A percentile compares a stretch with the other conserved stretches of the same genome.
phyloP scores from a whole-genome alignment of 2,797 vertebrate genomes.

The Euphonia xanthogaster region DNA sequence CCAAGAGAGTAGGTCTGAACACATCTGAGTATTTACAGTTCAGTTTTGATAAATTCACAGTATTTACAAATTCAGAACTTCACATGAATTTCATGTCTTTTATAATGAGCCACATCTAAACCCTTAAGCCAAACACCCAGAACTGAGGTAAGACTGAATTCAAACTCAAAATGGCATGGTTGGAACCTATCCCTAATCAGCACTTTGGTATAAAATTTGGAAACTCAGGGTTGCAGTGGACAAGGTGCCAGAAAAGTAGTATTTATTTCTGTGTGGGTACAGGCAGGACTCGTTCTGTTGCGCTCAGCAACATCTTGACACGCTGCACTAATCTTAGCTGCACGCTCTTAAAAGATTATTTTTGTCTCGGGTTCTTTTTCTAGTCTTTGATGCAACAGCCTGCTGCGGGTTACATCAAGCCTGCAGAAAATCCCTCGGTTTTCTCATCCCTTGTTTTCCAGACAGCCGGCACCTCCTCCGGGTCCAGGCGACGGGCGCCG shows the following conservation, averaged over 20 bases:
- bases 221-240: neutral
- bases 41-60: neutral
- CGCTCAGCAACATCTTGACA: slow-evolving; percentile 40
- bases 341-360: slow-evolving; percentile 53
- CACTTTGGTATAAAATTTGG: neutral
- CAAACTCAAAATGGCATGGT: neutral
- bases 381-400: slow-evolving; percentile 42
- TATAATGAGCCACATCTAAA: neutral
- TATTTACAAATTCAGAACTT: neutral
- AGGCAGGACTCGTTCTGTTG: neutral
- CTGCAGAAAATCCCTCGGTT: neutral
- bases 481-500: neutral
- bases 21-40: neutral
- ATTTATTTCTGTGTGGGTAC: neutral
- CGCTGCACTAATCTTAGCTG: slow-evolving; percentile 24
- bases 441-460: neutral
- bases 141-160: neutral
- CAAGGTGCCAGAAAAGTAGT: neutral
- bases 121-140: neutral
- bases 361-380: slow-evolving; percentile 36
- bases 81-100: neutral
- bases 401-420: slow-evolving; percentile 16
- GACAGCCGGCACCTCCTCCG: neutral
- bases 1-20: neutral
- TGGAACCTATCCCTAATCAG: neutral